Base-by-base conservation (phyloP, 2,888 invertebrate genomes). In the Andrena praecox region DNA sequence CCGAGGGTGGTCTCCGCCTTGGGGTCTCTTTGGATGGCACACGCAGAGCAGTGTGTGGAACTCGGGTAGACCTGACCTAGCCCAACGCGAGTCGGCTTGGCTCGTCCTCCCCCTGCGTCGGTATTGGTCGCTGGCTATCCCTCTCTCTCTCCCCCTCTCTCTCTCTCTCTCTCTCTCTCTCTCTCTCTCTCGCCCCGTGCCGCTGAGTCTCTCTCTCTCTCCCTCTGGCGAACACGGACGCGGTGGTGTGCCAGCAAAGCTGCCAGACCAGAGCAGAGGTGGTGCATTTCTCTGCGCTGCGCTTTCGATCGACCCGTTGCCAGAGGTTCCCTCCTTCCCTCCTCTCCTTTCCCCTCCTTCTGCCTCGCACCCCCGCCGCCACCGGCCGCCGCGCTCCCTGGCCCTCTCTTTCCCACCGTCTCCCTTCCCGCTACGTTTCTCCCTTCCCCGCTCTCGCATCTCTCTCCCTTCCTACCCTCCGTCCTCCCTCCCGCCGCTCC, bases 1-100 rank as follows among this genome's bases (percentile, higher is more conserved):
- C 70, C 82, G 80, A 85, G 86, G 89, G 86, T 85, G 88, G 87
- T 84, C 85, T 85, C 85, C 86, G 85, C 85, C 85, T 88, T 86
- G 76, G 80, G 74, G 70, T 74, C 78, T 85, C 76, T 78, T 88
- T 91, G 92, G 92, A 93, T 92, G 93, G 91, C 93, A 93, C 92
- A 93, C 87, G 87, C 85, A 87, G 87, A 82, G 68, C 86, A 76
- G 85, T 88, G 87, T 93, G 92, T 91, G 91, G 90, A 92, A 93
- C 93, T 93, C 93, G 93, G 93, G 90, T 91, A 93, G 92, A 92
- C 93, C 93, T 93, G 94, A 94, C 94, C 94, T 94, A 93, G 93
- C 93, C 91, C 94, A 93, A 93, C 93, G 91, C 93, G 92, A 92
- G 91, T 91, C 91, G 89, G 92, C 92, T 93, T 92, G 93, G 90